Evolutionary conservation across 2,888 invertebrate genomes (phyloP), one percentile per base, ranked within the genome.

Genomic region (Troglohyphantes excavatus): DNA sequence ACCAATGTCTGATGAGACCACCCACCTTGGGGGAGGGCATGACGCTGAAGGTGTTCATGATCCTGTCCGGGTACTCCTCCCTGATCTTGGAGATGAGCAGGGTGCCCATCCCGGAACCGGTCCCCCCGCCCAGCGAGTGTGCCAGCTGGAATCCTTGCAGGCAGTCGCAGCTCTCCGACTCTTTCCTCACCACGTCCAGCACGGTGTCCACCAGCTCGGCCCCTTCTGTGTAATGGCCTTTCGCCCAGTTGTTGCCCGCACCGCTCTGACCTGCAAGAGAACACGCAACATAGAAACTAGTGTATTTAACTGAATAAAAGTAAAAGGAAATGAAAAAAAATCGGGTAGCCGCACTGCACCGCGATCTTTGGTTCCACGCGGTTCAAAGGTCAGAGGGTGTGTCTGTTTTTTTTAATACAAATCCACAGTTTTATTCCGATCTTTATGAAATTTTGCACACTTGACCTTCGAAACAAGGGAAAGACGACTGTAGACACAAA

Each of bases 41-140:
- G 91, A 97, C 96, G 13, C 94, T 94, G 92, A 94, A 94, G 9
- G 94, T 94, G 91, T 93, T 94, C 95, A 95, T 95, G 91, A 95
- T 95, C 46, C 95, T 93, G 92, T 95, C 95, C 0, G 97, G 97
- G 93, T 96, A 97, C 93, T 97, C 97, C 93, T 97, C 97, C 0
- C 97, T 95, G 92, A 97, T 97, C 94, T 97, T 97, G 91, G 96
- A 97, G 26, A 91, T 91, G 70, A 94, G 92, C 43, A 94, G 92
- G 5, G 94, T 94, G 75, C 94, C 94, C 94, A 94, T 94, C 84
- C 94, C 94, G 39, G 94, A 92, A 1, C 92, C 92, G 5, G 92
- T 92, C 3, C 92, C 92, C 2, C 92, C 92, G 11, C 92, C 92
- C n/a, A 94, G 93, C 11, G 94, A 94, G 91, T 93, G 93, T 21